These are phyloP conservation scores for Clusia tigrina DNA, from an alignment of 2,888 invertebrate species.

Conservation along the genomic window DNA sequence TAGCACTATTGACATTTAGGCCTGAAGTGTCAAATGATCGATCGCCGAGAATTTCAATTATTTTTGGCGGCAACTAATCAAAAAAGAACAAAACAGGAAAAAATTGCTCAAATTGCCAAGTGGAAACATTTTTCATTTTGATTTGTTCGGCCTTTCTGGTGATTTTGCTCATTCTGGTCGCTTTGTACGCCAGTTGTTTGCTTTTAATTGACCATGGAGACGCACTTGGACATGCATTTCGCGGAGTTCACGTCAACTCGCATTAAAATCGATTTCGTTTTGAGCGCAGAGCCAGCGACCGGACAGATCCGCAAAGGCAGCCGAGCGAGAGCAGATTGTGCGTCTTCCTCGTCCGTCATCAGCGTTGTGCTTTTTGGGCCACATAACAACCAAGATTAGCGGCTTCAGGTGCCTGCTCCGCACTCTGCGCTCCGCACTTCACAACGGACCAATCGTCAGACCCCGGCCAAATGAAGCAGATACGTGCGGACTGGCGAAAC, in stretches of 20 bases:
- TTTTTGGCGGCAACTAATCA: background rate
- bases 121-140: background rate
- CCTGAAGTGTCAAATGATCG: background rate
- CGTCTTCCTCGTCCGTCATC: background rate
- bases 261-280: constrained; percentile 1
- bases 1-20: background rate
- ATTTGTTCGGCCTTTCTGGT: background rate
- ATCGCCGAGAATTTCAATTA: background rate
- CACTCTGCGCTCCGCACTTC: no score
- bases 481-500: background rate
- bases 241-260: constrained; percentile 1
- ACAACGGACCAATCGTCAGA: background rate
- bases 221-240: constrained; percentile 5
- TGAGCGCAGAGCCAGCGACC: no score
- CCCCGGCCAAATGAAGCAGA: background rate
- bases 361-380: background rate
- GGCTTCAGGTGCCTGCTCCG: no score
- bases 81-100: background rate
- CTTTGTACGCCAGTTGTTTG: no score
- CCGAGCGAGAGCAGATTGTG: background rate
- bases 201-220: background rate
- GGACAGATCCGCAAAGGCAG: background rate
- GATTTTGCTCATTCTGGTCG: background rate
- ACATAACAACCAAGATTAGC: background rate
- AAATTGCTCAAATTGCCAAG: background rate